A percentile compares a stretch with the other conserved stretches of the same genome.
Evolutionary conservation across 1,140 invertebrate species (phyloP).

Genomic region (Cydia splendana): DNA sequence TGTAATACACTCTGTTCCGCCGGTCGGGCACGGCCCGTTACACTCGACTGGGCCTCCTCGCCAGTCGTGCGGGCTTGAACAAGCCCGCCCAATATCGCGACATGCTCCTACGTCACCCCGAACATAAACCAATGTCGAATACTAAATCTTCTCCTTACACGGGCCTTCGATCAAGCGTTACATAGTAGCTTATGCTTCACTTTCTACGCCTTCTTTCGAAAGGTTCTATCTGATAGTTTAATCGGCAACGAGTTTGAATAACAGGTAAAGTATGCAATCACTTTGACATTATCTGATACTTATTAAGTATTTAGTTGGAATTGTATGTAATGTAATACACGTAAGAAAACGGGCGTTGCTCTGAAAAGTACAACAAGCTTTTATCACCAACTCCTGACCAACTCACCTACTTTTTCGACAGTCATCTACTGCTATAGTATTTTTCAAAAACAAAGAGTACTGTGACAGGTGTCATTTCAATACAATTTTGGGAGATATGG

Average conservation of each 20-base stretch:
- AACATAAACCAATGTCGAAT: constrained; percentile 22
- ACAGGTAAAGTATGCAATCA: too few relatives aligned
- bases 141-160: constrained; percentile 25
- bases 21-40: constrained; percentile 38
- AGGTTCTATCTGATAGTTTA: not conserved
- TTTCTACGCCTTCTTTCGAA: not conserved
- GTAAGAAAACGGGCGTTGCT: too few relatives aligned
- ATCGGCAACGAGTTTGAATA: not conserved
- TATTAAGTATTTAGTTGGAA: too few relatives aligned
- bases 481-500: too few relatives aligned
- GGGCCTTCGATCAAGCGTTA: constrained; percentile 12
- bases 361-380: too few relatives aligned
- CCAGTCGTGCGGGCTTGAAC: constrained; percentile 59
- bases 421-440: too few relatives aligned
- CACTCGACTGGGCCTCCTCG: constrained; percentile 45
- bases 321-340: too few relatives aligned
- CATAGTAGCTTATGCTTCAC: constrained; percentile 16
- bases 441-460: too few relatives aligned
- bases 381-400: too few relatives aligned
- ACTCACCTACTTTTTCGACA: too few relatives aligned
- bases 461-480: too few relatives aligned
- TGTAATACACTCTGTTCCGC: constrained; percentile 26
- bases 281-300: too few relatives aligned
- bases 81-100: constrained; percentile 67
- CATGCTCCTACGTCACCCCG: constrained; percentile 28